Conservation (phyloP, 2,113 vertebrate species). For the Tupaia tana region DNA sequence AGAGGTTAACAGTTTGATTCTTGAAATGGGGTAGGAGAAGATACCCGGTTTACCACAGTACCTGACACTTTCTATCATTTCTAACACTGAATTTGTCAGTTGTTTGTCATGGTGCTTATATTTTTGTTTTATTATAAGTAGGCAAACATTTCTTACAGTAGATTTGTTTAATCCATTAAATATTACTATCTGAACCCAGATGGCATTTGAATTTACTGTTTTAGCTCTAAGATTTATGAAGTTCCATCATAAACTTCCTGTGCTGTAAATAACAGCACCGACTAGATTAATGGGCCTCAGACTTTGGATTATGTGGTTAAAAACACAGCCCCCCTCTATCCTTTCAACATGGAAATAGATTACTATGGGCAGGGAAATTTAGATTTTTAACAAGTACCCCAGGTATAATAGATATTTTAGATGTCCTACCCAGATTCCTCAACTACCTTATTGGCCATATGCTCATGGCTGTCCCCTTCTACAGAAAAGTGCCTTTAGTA, state of each 20-base stretch:
- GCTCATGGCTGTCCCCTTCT: neutral
- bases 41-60: neutral
- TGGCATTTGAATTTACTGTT: neutral
- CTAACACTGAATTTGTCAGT: neutral
- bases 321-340: neutral
- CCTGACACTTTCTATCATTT: neutral
- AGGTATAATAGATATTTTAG: neutral
- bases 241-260: neutral
- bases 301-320: neutral
- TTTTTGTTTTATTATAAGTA: neutral
- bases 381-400: neutral
- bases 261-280: neutral
- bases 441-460: neutral
- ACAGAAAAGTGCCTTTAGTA: neutral
- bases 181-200: neutral
- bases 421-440: neutral
- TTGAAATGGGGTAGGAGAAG: neutral
- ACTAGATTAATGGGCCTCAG: neutral
- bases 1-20: neutral
- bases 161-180: neutral
- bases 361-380: neutral
- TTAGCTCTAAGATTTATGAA: neutral
- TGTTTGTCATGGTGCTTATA: neutral
- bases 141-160: neutral
- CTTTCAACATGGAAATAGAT: neutral